Base-by-base conservation (phyloP, 2,888 invertebrate species). In the Arctia plantaginis region DNA sequence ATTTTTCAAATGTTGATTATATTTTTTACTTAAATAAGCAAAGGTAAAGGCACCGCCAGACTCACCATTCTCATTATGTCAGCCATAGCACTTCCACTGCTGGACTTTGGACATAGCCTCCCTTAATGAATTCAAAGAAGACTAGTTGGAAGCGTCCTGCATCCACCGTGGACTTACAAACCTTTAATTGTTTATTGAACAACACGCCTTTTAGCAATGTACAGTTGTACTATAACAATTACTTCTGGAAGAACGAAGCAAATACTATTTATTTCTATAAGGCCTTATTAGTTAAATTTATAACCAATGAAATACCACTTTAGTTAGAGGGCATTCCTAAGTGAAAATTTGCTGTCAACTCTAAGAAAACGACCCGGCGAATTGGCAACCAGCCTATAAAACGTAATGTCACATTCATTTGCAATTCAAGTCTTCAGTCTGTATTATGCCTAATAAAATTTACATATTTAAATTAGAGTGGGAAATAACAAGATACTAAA, bases 371-470 rank as follows among this genome's bases (percentile, higher is more conserved):
- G 93, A 91, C 87, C 90, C 92, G 88, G 90, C 92, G 94, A 95
- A 95, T 95, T 94, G 95, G 94, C 93, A 93, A 95, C 94, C 93
- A 93, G 92, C 92, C 95, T 93, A 95, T 95, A 94, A 95, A 95
- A 94, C 90, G 93, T 94, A 94, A 95, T 93, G 95, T 94, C 93
- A 93, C 94, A 95, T 94, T 93, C 95, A 95, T 95, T 95, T 95
- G 95, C 94, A 95, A 95, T 95, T 95, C 94, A 94, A 94, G 93
- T 93, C 93, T 93, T 94, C 93, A 93, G 92, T 90, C 93, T 91
- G 94, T 95, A 94, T 95, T 95, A 95, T 95, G 94, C 92, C 94
- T 94, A 94, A 95, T 95, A 95, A 95, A 95, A 95, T 95, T 95
- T 93, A 94, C 95, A 95, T 95, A 95, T 95, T 95, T 95, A 95